Evolutionary conservation across 2,888 invertebrate species (phyloP), one percentile per base, ranked within the genome.

Genomic region (Amphipyra tragopoginis): DNA sequence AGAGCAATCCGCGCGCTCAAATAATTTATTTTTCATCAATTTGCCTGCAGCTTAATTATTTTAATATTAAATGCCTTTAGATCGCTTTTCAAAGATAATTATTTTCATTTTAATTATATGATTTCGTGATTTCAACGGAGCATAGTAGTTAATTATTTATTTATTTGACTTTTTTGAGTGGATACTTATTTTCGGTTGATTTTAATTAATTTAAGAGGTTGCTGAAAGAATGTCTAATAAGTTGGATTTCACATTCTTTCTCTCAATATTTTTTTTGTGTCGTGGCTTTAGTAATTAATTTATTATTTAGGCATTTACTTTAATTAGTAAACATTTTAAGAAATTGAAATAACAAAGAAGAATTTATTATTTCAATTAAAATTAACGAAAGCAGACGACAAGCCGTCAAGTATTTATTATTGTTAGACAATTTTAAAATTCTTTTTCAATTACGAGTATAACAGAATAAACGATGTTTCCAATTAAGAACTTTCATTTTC

Each of bases 11-110:
- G 65, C 63, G 61, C 33, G 60, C 34, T 34, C 14, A 51, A 56
- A 69, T 63, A 61, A 70, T 72, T 56, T 69, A 63, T 65, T 72
- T 72, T 65, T 50, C 47, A 53, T 69, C 60, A 66, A 75, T 69
- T 72, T 68, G 60, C 39, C 49, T 61, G 51, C 50, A 59, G 43
- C 21, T 57, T 68, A 57, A 68, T 58, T 61, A 68, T 62, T 72
- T 78, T 51, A 56, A 45, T 55, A 73, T 74, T 72, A 48, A 58
- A 61, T 73, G 15, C 57, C 50, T 68, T 63, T 48, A 45, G 48
- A 61, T 47, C 10, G 33, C 49, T 43, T 64, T 55, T 57, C 38
- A 43, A 61, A 55, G 44, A 48, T 64, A 62, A 62, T 77, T 67
- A 47, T 61, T 58, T 47, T 15, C 44, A 63, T 54, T 58, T 74